Percentiles rank a stretch among this genome's conserved stretches.
Conservation (phyloP, 2,888 invertebrate species). For the Scrobipalpa atriplicella region DNA sequence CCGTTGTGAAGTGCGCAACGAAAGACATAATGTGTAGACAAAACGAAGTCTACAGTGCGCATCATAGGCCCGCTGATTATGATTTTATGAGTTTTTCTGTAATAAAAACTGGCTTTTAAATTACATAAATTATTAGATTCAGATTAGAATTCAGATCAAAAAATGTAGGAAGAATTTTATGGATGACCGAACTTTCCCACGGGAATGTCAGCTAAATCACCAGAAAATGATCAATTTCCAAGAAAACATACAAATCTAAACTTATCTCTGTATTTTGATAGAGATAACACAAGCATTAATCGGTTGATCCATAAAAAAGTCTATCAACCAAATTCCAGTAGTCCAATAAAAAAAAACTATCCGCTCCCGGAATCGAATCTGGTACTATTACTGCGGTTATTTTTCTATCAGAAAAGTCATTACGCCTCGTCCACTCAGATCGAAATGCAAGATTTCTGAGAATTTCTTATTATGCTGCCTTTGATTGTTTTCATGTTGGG, state of each 20-base stretch:
- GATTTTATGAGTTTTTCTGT: too few relatives aligned
- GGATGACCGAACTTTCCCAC: neutral
- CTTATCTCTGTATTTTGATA: slow-evolving; percentile 9
- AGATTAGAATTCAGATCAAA: too few relatives aligned
- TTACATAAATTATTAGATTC: too few relatives aligned
- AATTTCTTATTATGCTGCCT: slow-evolving; percentile 5
- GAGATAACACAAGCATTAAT: neutral
- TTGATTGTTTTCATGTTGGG: neutral
- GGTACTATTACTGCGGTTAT: slow-evolving; percentile 12
- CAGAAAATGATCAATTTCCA: neutral
- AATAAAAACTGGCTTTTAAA: too few relatives aligned
- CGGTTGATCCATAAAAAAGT: neutral
- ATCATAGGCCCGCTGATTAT: too few relatives aligned
- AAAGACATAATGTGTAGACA: too few relatives aligned
- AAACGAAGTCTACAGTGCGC: too few relatives aligned
- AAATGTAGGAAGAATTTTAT: too few relatives aligned
- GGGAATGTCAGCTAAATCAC: neutral
- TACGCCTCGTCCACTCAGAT: neutral
- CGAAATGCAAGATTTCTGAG: slow-evolving; percentile 6
- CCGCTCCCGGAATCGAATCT: slow-evolving; percentile 8
- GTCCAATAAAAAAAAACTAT: neutral
- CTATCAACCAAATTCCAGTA: slow-evolving; percentile 11
- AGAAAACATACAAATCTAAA: slow-evolving; percentile 5
- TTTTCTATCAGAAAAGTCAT: slow-evolving; percentile 19
- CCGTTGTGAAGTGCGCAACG: too few relatives aligned